Base-by-base conservation (phyloP, 2,888 invertebrate species). In the Sisyra terminalis region DNA sequence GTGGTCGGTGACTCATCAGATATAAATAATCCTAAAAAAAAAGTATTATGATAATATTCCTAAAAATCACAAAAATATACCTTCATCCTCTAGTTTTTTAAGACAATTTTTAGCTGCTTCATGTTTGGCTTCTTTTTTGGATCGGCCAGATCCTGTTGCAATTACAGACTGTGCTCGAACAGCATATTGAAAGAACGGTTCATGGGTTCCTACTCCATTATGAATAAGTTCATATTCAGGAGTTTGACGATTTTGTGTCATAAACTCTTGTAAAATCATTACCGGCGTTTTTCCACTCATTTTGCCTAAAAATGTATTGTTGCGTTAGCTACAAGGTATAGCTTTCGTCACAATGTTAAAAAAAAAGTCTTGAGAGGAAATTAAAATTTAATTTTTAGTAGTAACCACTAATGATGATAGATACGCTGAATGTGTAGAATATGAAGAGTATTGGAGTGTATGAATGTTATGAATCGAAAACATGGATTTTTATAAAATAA, bases 251-350 rank as follows among this genome's bases (percentile, higher is more conserved):
- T 53, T 53, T 34, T 61, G 59, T 3, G 58, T 52, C 56, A 65
- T 62, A 54, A 61, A 58, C 49, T 68, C 68, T 52, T 67, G 65
- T 3, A 67, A 51, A 14, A 64, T 57, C 3, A 67, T 64, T n/a
- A 66, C 61, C 6, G 65, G 64, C 18, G 65, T 66, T 49, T 66
- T 67, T 14, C 15, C 34, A 11, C 11, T 17, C 34, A 34, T 34
- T 18, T 24, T 24, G 24, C 24, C 7, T 24, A 24, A 3, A 24
- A n/a, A n/a, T n/a, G n/a, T n/a, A n/a, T n/a, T n/a, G n/a, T n/a
- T n/a, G n/a, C n/a, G n/a, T n/a, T n/a, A n/a, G n/a, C n/a, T n/a
- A n/a, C n/a, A n/a, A n/a, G n/a, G n/a, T n/a, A n/a, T n/a, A n/a
- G n/a, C n/a, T n/a, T n/a, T n/a, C n/a, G n/a, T n/a, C n/a, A n/a